A percentile compares a stretch with the other conserved stretches of the same genome.
These are phyloP conservation scores for Oostethus manadensis DNA, from an alignment of 2,113 vertebrate species.

Conservation along the genomic window DNA sequence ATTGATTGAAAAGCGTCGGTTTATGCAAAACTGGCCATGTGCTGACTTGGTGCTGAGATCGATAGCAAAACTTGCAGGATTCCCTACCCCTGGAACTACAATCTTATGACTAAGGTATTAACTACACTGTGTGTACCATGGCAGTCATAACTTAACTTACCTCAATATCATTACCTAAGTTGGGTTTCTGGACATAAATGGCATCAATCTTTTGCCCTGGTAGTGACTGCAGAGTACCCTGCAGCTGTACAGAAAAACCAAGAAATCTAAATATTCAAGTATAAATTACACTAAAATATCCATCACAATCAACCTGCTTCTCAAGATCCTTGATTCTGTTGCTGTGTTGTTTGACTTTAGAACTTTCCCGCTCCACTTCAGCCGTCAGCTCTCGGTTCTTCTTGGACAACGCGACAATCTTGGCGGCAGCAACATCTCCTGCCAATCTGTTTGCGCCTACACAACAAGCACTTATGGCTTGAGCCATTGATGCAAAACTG, in stretches of 20 bases:
- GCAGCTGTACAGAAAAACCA: constrained; percentile 64
- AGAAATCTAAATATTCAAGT: neutral
- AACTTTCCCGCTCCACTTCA: constrained; percentile 76
- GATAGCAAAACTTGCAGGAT: too few relatives aligned
- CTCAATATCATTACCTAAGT: constrained; percentile 42
- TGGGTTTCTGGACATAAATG: constrained; percentile 45
- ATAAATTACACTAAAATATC: neutral
- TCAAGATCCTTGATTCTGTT: constrained; percentile 82
- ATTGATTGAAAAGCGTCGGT: too few relatives aligned
- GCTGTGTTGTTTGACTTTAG: constrained; percentile 76
- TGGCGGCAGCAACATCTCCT: constrained; percentile 83
- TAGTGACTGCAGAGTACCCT: constrained; percentile 41
- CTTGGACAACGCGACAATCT: constrained; percentile 90
- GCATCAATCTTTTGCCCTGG: constrained; percentile 28
- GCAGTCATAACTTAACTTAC: constrained; percentile 27
- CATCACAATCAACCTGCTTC: constrained; percentile 74
- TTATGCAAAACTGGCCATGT: too few relatives aligned
- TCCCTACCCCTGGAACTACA: too few relatives aligned
- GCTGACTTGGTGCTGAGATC: too few relatives aligned
- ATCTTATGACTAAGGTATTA: too few relatives aligned
- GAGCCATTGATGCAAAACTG: neutral
- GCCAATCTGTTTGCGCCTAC: constrained; percentile 76
- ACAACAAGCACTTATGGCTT: neutral
- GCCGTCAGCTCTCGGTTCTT: constrained; percentile 80
- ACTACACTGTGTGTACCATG: neutral